Percentiles rank a stretch among this genome's conserved stretches.
These are phyloP conservation scores for Synergus japonicus DNA, from an alignment of 2,888 invertebrate genomes.

Conservation along the genomic window DNA sequence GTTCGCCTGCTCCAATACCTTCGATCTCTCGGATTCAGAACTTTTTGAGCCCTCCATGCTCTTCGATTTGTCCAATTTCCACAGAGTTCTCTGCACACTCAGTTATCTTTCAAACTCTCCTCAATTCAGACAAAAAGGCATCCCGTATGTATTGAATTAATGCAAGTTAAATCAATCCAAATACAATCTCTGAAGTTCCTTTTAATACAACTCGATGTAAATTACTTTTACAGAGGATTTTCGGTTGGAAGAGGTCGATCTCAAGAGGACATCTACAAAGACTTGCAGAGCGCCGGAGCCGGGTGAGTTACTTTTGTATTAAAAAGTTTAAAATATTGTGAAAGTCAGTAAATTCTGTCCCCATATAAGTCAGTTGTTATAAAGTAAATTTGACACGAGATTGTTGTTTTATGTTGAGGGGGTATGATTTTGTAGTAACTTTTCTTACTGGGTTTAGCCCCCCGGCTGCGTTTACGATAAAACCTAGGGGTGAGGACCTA, in stretches of 20 bases:
- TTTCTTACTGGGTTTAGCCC: constrained; percentile 71
- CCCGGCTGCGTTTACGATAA: constrained; percentile 76
- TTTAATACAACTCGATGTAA: not conserved
- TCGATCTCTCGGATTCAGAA: constrained; percentile 90
- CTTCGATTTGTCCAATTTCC: constrained; percentile 96
- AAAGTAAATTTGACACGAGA: not conserved
- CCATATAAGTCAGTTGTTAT: not conserved
- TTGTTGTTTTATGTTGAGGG: constrained; percentile 25
- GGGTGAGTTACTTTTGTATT: constrained; percentile 66
- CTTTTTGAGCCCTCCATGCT: constrained; percentile 97
- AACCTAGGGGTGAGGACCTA: constrained; percentile 74
- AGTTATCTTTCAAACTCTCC: constrained; percentile 92
- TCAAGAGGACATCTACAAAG: constrained; percentile 91
- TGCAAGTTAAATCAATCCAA: not conserved
- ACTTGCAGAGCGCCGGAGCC: constrained; percentile 81
- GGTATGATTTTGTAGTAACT: constrained; percentile 53
- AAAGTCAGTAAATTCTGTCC: constrained; percentile 27
- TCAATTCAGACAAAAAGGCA: constrained; percentile 83
- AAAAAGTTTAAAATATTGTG: not conserved
- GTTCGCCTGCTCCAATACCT: constrained; percentile 89
- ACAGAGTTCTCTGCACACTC: constrained; percentile 93
- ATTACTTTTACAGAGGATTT: constrained; percentile 85
- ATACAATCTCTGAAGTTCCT: not conserved
- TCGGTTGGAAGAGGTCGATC: constrained; percentile 87
- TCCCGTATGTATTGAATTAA: constrained; percentile 83